A percentile compares a stretch with the other conserved stretches of the same genome.
Conservation (phyloP, 2,113 vertebrate genomes). For the Colossoma macropomum region DNA sequence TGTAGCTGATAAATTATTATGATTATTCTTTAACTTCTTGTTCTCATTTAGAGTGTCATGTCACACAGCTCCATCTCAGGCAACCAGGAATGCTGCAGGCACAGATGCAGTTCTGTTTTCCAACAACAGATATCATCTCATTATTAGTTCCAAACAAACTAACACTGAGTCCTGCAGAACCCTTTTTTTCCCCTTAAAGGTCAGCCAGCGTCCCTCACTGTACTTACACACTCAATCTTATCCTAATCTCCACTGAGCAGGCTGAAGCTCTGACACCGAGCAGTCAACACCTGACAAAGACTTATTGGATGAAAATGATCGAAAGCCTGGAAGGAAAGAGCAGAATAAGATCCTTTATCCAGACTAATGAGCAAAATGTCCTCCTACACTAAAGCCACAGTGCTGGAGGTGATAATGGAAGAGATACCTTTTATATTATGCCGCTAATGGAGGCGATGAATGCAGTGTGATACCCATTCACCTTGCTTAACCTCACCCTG, state of each 20-base stretch:
- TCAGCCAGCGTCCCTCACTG: background rate
- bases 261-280: background rate
- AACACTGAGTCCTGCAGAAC: background rate
- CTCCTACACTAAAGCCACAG: background rate
- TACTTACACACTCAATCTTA: background rate
- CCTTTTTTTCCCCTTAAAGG: background rate
- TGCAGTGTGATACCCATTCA: constrained; percentile 26
- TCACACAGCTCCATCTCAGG: background rate
- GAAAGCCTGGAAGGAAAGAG: constrained; percentile 6
- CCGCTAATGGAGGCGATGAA: constrained; percentile 17
- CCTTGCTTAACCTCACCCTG: constrained; percentile 16
- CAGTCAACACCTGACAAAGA: background rate
- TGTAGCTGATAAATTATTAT: no score
- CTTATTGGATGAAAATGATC: constrained; percentile 3
- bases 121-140: background rate
- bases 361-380: constrained; percentile 30
- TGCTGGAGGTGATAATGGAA: constrained; percentile 22
- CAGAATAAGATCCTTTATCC: constrained; percentile 25
- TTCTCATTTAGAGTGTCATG: no score
- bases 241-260: background rate
- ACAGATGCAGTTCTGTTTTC: background rate
- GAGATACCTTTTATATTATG: constrained; percentile 25
- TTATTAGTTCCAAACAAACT: constrained; percentile 1
- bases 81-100: background rate
- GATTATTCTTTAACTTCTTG: no score